Conservation (phyloP, 2,888 invertebrate species). For the Pyralis farinalis region DNA sequence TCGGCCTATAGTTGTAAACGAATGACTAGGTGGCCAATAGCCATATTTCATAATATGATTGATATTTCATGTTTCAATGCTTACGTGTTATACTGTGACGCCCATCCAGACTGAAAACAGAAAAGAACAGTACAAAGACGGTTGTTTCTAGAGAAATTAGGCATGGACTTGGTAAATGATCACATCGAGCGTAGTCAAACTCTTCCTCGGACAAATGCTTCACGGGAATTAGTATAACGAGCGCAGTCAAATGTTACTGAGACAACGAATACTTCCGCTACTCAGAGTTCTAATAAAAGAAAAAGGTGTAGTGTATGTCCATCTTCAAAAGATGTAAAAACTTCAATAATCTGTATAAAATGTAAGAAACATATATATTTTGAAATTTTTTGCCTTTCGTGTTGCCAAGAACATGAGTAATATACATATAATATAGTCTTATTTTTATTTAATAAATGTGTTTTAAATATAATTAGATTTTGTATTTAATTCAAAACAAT, state of each 20-base stretch:
- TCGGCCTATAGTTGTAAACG: constrained; percentile 3
- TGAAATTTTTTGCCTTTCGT: not conserved
- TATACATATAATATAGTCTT: not conserved
- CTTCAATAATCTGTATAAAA: not conserved
- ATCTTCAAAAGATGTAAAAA: not conserved
- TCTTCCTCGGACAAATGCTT: too few relatives aligned
- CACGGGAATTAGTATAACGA: too few relatives aligned
- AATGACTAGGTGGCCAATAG: constrained; percentile 5
- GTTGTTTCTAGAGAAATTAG: too few relatives aligned
- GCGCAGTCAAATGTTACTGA: too few relatives aligned
- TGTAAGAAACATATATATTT: not conserved
- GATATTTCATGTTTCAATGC: constrained; percentile 4
- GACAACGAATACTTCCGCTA: too few relatives aligned
- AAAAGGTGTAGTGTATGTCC: too few relatives aligned
- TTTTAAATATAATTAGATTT: not conserved
- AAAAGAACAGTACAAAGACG: too few relatives aligned
- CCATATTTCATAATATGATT: constrained; percentile 5
- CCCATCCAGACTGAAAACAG: too few relatives aligned
- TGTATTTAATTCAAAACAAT: not conserved
- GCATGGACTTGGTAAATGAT: too few relatives aligned
- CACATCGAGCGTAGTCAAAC: too few relatives aligned
- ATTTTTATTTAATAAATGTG: not conserved
- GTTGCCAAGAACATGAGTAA: not conserved
- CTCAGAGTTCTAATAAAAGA: too few relatives aligned
- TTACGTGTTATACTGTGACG: not conserved